These are phyloP conservation scores for Drosophila formosana DNA, from an alignment of 2,888 invertebrate genomes.

Conservation along the genomic window DNA sequence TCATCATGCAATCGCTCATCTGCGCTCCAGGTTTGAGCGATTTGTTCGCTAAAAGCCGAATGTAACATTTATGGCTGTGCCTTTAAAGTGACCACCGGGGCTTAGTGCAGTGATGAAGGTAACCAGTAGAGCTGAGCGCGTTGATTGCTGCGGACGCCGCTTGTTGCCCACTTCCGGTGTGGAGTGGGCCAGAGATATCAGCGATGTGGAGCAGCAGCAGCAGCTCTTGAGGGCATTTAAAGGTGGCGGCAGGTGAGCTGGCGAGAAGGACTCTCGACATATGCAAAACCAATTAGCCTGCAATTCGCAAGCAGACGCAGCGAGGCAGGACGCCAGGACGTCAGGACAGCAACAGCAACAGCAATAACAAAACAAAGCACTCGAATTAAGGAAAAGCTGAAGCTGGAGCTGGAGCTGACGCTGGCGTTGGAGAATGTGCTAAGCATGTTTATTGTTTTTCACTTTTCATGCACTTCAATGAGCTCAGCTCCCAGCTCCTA, in stretches of 20 bases:
- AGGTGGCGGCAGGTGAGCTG: conserved; percentile 34
- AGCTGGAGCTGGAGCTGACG: neutral
- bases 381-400: conserved; percentile 39
- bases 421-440: conserved; percentile 24
- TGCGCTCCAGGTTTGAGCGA: conserved; percentile 1
- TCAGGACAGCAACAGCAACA: conserved; percentile 2
- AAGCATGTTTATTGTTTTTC: conserved; percentile 79
- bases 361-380: conserved; percentile 55
- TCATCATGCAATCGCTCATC: conserved; percentile 7
- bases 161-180: conserved; percentile 65
- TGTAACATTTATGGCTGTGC: conserved; percentile 75
- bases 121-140: conserved; percentile 37
- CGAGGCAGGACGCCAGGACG: neutral
- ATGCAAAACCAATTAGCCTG: conserved; percentile 70
- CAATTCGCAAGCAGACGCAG: conserved; percentile 20
- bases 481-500: conserved; percentile 28
- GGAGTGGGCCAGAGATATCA: neutral
- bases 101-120: too few relatives aligned
- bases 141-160: conserved; percentile 73
- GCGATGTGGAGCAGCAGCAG: conserved; percentile 15
- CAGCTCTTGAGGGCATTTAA: conserved; percentile 14
- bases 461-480: conserved; percentile 73
- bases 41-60: conserved; percentile 59
- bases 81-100: conserved; percentile 59
- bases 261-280: conserved; percentile 36